Evolutionary conservation across 2,888 invertebrate species (phyloP).

Genomic region (Ganaspis brasiliensis): DNA sequence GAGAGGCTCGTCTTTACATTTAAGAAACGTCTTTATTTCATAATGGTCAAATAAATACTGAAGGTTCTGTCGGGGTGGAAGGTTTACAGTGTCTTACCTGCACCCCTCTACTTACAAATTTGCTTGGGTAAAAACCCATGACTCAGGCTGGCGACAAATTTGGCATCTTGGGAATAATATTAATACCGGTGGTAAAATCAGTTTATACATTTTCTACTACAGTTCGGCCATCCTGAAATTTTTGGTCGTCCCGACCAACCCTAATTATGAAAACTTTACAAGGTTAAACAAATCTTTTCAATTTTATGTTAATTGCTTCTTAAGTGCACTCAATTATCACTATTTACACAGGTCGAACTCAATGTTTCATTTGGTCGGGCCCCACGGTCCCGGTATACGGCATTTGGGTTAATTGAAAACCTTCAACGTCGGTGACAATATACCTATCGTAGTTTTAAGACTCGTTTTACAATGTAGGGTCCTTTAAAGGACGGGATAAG

Average conservation of each 20-base stretch:
- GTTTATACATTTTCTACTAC: background rate
- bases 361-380: background rate
- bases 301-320: background rate
- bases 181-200: no score
- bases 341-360: background rate
- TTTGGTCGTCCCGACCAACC: background rate
- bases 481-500: conserved; percentile 66
- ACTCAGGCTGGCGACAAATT: no score
- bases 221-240: background rate
- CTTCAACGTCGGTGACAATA: conserved; percentile 52
- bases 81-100: no score
- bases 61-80: no score
- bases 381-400: background rate
- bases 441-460: conserved; percentile 66
- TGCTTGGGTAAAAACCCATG: no score
- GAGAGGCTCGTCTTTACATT: no score
- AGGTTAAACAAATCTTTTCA: no score
- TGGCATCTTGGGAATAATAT: no score
- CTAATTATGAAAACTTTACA: background rate
- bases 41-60: no score
- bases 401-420: conserved; percentile 30
- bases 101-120: no score
- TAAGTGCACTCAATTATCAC: background rate
- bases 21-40: no score
- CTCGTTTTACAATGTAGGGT: conserved; percentile 63